Conservation (phyloP, 2,113 vertebrate genomes). For the Plectropomus leopardus region DNA sequence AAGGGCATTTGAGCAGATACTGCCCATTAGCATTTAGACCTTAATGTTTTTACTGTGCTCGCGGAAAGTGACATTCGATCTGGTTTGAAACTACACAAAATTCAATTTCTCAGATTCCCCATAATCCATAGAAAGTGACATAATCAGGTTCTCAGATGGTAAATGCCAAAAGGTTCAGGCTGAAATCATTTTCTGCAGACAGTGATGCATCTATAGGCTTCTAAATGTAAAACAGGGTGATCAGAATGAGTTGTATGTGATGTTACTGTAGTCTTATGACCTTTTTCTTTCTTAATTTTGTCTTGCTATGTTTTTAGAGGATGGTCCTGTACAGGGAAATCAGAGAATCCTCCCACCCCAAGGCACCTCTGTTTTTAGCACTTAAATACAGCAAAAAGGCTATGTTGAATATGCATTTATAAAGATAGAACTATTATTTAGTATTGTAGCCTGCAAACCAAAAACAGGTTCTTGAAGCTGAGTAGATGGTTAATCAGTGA, state of each 20-base stretch:
- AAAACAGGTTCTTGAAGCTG: slow-evolving; percentile 68
- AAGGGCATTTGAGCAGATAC: neutral
- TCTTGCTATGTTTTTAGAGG: slow-evolving; percentile 36
- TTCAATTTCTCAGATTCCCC: slow-evolving; percentile 31
- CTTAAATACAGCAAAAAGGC: slow-evolving; percentile 68
- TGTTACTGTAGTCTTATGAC: slow-evolving; percentile 65
- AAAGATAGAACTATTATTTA: slow-evolving; percentile 59
- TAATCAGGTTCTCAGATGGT: slow-evolving; percentile 46
- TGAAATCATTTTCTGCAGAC: slow-evolving; percentile 20
- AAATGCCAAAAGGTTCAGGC: slow-evolving; percentile 47
- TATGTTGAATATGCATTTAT: slow-evolving; percentile 75
- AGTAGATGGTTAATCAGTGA: slow-evolving; percentile 54
- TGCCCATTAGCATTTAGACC: slow-evolving; percentile 36
- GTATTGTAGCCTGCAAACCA: slow-evolving; percentile 77
- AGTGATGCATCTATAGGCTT: slow-evolving; percentile 43
- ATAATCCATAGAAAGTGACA: slow-evolving; percentile 28
- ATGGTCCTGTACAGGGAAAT: slow-evolving; percentile 57
- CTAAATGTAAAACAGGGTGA: slow-evolving; percentile 68
- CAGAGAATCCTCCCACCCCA: slow-evolving; percentile 36
- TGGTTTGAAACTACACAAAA: slow-evolving; percentile 26
- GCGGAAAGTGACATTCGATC: slow-evolving; percentile 38
- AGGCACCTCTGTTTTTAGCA: slow-evolving; percentile 62
- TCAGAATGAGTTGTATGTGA: slow-evolving; percentile 30
- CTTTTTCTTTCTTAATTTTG: neutral
- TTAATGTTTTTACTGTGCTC: slow-evolving; percentile 16